Evolutionary conservation across 2,113 vertebrate genomes (phyloP), one percentile per base, ranked within the genome.

Genomic region (Romanogobio albipinnatus): DNA sequence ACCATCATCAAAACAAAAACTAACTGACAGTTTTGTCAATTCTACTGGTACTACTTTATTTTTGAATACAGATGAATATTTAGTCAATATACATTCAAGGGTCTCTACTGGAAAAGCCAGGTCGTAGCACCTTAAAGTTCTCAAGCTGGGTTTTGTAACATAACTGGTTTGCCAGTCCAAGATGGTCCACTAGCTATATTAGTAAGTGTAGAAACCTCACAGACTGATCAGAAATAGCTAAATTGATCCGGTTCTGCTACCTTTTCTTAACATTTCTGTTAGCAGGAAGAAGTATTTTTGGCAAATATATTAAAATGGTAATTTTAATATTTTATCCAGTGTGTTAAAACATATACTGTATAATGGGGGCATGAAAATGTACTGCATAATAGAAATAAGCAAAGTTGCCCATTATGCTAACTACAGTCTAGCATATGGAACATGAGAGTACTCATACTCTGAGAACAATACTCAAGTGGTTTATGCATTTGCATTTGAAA

Each of bases 401-500:
- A 78, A 59, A 59, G 51, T 22, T 59, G 11, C 17, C 22, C 47
- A 76, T 56, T 78, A 58, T 78, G 76, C 51, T 47, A 80, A 33
- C 58, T 43, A 59, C 33, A 33, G 22, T 78, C 33, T 80, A 62
- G 58, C 58, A 59, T 61, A 59, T 39, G 10, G 7, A 78, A 80
- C 77, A 64, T 64, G 43, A 80, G 77, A 47, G 77, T 64, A 26
- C 77, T 80, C 24, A 29, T 53, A 43, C 51, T 78, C 76, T 80
- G 56, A 64, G 59, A 64, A 62, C 33, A 80, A 64, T 22, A 45
- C 77, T 64, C 58, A 64, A 64, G 77, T 80, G 77, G 36, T 64
- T 80, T 64, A 15, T 80, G 22, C 10, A 80, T 64, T 61, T 80
- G n/a, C 77, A 62, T 64, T 64, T 80, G 59, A 80, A 78, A 78